These are phyloP conservation scores for Forbesichthys papilliferus DNA, from an alignment of 2,113 vertebrate genomes.

Conservation along the genomic window DNA sequence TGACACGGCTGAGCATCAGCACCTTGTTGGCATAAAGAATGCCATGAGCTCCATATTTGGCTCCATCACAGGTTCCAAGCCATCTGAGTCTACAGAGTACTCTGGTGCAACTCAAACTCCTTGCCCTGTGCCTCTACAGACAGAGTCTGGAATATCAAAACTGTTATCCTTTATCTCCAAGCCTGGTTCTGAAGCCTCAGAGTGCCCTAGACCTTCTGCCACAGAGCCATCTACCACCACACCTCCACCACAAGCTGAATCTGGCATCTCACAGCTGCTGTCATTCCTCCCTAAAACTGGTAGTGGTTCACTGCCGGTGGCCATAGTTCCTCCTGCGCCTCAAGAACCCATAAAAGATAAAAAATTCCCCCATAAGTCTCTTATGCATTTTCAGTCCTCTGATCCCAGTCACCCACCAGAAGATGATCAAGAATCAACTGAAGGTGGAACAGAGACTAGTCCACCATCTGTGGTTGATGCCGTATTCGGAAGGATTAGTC, in stretches of 20 bases:
- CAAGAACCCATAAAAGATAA: slow-evolving; percentile 70
- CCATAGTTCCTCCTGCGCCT: slow-evolving; percentile 62
- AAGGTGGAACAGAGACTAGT: slow-evolving; percentile 36
- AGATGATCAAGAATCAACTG: slow-evolving; percentile 15
- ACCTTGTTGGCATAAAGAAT: slow-evolving; percentile 82
- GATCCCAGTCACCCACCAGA: slow-evolving; percentile 49
- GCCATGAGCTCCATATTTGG: slow-evolving; percentile 84
- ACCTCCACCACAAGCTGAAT: slow-evolving; percentile 56
- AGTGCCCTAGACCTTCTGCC: slow-evolving; percentile 43
- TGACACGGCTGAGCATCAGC: slow-evolving; percentile 57
- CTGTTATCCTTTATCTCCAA: slow-evolving; percentile 73
- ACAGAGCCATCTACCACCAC: slow-evolving; percentile 37
- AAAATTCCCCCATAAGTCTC: slow-evolving; percentile 72
- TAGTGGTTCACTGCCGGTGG: slow-evolving; percentile 61
- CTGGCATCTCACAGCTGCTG: slow-evolving; percentile 68
- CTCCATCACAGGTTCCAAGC: slow-evolving; percentile 82
- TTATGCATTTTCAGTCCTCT: slow-evolving; percentile 70
- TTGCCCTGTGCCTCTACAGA: slow-evolving; percentile 46
- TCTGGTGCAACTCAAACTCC: slow-evolving; percentile 31
- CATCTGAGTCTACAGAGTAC: slow-evolving; percentile 49
- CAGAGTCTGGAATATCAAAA: slow-evolving; percentile 75
- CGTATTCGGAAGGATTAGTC: slow-evolving; percentile 82
- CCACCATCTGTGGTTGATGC: slow-evolving; percentile 81
- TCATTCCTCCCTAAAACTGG: slow-evolving; percentile 66
- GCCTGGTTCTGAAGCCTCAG: slow-evolving; percentile 37